These are phyloP conservation scores for Torymus texanus DNA, from an alignment of 2,888 invertebrate genomes.

Conservation along the genomic window DNA sequence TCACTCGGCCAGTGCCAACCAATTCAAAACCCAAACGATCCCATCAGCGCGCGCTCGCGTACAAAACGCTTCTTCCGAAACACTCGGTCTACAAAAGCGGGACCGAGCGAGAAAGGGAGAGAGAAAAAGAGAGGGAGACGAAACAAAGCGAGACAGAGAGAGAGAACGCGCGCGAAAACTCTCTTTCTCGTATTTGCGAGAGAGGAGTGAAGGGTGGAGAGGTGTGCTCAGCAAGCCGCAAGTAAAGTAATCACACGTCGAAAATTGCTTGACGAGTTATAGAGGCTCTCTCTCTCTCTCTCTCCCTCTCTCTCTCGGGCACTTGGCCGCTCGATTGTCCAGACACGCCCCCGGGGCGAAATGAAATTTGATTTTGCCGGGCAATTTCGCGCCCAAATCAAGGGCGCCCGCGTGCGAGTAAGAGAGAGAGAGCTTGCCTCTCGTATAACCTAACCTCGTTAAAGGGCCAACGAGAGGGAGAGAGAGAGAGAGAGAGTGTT, in stretches of 20 bases:
- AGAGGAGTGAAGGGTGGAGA: too few relatives aligned
- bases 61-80: too few relatives aligned
- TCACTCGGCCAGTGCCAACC: too few relatives aligned
- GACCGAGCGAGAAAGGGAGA: too few relatives aligned
- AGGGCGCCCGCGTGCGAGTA: slow-evolving; percentile 53
- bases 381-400: slow-evolving; percentile 74
- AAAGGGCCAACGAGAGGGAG: slow-evolving; percentile 57
- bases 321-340: slow-evolving; percentile 74
- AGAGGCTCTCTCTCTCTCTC: slow-evolving; percentile 56
- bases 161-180: slow-evolving; percentile 4
- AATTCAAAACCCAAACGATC: too few relatives aligned
- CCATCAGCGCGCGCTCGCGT: too few relatives aligned
- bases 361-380: slow-evolving; percentile 75
- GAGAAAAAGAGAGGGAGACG: not conserved
- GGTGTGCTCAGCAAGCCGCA: slow-evolving; percentile 58
- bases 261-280: slow-evolving; percentile 74
- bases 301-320: slow-evolving; percentile 59
- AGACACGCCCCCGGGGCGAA: slow-evolving; percentile 73
- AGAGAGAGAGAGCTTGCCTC: slow-evolving; percentile 1
- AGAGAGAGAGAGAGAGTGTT: not conserved
- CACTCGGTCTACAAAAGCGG: too few relatives aligned
- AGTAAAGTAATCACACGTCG: slow-evolving; percentile 72
- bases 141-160: not conserved
- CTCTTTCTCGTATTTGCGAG: slow-evolving; percentile 4
- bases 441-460: slow-evolving; percentile 68